phyloP scores from a whole-genome alignment of 2,113 vertebrate species.

The Motacilla tschutschensis region DNA sequence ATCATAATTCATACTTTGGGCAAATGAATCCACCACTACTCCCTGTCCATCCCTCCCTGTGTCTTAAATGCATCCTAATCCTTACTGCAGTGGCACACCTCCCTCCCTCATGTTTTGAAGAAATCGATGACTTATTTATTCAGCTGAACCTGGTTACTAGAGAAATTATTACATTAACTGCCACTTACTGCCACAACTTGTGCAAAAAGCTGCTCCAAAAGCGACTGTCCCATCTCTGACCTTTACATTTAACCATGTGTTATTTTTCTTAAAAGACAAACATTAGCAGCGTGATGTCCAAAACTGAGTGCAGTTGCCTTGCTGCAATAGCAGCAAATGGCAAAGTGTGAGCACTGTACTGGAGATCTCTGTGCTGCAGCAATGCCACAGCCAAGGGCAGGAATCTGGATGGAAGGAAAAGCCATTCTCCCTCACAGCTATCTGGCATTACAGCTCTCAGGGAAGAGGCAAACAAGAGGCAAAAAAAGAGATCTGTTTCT shows the following conservation, averaged over 20 bases:
- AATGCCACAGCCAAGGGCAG: neutral
- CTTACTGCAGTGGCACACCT: neutral
- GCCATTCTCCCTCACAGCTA: neutral
- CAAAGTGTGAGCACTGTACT: neutral
- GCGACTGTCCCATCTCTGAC: neutral
- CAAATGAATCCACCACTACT: neutral
- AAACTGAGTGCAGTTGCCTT: neutral
- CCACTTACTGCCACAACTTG: neutral
- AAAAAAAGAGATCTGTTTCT: neutral
- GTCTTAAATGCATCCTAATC: neutral
- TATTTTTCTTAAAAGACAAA: neutral
- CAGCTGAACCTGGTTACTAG: neutral
- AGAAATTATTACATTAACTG: neutral
- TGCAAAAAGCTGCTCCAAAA: neutral
- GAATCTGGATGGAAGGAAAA: neutral
- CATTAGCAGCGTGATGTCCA: neutral
- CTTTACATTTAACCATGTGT: neutral
- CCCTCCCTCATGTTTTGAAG: neutral
- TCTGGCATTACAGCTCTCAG: neutral
- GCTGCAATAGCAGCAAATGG: neutral
- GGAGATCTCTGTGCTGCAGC: neutral
- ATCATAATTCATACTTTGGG: neutral
- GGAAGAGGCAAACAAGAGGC: neutral
- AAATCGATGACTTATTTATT: neutral
- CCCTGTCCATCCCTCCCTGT: neutral